Evolutionary conservation across 2,797 vertebrate genomes (phyloP).

Genomic region (Coreius guichenoti): DNA sequence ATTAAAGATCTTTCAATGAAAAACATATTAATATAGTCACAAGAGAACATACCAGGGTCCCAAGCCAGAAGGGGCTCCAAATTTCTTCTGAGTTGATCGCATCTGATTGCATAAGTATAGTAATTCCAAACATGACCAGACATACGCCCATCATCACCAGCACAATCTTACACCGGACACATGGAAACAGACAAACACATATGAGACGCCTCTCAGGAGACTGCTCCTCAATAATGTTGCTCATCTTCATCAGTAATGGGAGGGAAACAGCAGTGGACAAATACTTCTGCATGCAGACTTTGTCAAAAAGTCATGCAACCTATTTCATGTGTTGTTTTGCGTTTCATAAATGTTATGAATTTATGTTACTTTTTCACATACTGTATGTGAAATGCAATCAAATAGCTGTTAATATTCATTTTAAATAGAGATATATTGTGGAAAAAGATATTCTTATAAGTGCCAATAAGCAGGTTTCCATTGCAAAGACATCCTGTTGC

Average conservation of each 20-base stretch:
- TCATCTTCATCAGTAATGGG: neutral
- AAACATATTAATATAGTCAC: neutral
- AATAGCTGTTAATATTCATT: too few relatives aligned
- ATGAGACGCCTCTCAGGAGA: neutral
- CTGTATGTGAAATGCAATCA: neutral
- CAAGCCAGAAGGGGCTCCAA: constrained; percentile 58
- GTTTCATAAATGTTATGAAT: too few relatives aligned
- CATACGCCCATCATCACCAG: constrained; percentile 68
- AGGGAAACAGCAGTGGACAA: neutral
- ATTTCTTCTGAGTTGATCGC: fast-evolving
- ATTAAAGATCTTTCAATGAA: neutral
- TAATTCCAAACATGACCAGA: constrained; percentile 58
- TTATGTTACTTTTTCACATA: too few relatives aligned
- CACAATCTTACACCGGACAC: constrained; percentile 63
- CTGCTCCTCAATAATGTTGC: neutral
- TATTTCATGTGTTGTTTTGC: too few relatives aligned
- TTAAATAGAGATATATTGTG: too few relatives aligned
- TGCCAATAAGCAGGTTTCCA: too few relatives aligned
- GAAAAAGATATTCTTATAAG: too few relatives aligned
- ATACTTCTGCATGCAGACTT: too few relatives aligned
- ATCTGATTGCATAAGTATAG: fast-evolving
- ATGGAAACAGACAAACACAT: neutral
- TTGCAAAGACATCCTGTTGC: too few relatives aligned
- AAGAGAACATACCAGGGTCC: constrained; percentile 66
- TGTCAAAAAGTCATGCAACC: too few relatives aligned